Percentiles rank a stretch among this genome's conserved stretches.
phyloP scores from a whole-genome alignment of 2,888 invertebrate species.

The Selenia dentaria region DNA sequence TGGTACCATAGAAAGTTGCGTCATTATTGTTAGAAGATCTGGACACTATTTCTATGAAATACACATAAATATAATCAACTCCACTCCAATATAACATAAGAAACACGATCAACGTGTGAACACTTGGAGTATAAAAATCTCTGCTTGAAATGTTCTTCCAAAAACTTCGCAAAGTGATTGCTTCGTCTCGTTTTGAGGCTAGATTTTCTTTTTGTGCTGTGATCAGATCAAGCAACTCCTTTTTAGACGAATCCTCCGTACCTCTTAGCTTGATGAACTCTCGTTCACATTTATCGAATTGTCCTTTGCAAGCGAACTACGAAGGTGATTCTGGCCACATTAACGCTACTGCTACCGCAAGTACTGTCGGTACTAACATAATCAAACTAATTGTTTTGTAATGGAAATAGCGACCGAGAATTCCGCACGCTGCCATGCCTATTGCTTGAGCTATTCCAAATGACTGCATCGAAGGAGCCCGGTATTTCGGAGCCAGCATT shows the following conservation, averaged over 20 bases:
- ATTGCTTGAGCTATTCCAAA: conserved; percentile 15
- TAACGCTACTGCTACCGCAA: conserved; percentile 17
- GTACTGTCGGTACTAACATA: conserved; percentile 16
- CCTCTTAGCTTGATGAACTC: conserved; percentile 33
- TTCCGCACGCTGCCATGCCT: conserved; percentile 20
- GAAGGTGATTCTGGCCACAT: conserved; percentile 35
- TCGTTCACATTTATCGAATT: too few relatives aligned
- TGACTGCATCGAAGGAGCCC: conserved; percentile 11
- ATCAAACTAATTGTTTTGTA: conserved; percentile 19
- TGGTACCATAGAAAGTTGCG: conserved; percentile 16
- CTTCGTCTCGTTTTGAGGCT: not conserved
- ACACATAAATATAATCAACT: conserved; percentile 13
- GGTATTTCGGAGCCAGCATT: conserved; percentile 25
- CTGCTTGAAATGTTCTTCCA: conserved; percentile 14
- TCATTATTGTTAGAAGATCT: conserved; percentile 8
- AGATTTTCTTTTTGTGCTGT: conserved; percentile 21
- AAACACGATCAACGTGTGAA: conserved; percentile 23
- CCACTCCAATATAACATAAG: conserved; percentile 32
- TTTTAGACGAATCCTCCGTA: conserved; percentile 12
- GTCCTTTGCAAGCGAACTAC: conserved; percentile 34
- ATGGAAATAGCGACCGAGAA: conserved; percentile 19
- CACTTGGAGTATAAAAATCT: conserved; percentile 31
- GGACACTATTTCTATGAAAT: conserved; percentile 19
- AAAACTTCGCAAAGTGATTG: not conserved
- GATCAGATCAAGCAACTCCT: conserved; percentile 25